Evolutionary conservation across 2,113 vertebrate genomes (phyloP).

Genomic region (Cynopterus brachyotis): DNA sequence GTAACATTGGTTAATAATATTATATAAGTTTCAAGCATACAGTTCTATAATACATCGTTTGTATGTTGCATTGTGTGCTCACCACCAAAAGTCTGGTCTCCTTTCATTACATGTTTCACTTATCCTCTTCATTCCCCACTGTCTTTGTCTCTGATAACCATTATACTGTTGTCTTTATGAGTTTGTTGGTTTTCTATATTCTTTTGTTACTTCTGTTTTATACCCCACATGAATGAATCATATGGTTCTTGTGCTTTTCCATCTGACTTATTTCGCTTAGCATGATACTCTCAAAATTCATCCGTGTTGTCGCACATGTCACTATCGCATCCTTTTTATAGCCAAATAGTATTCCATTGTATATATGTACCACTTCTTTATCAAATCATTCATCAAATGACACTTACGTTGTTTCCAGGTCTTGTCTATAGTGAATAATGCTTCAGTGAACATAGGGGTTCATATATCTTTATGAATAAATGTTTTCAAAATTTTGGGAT

Average conservation of each 20-base stretch:
- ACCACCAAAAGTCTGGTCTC: neutral
- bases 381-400: neutral
- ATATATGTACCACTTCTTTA: neutral
- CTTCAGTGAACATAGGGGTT: neutral
- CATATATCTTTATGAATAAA: neutral
- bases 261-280: neutral
- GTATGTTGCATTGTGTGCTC: neutral
- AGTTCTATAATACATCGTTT: neutral
- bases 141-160: no score
- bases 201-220: no score
- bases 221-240: no score
- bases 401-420: neutral
- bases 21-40: neutral
- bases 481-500: neutral
- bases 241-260: neutral
- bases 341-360: neutral
- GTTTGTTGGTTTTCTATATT: no score
- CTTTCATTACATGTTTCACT: neutral
- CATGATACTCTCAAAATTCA: neutral
- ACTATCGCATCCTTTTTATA: neutral
- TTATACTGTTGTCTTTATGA: no score
- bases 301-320: neutral
- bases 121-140: neutral
- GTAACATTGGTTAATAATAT: no score
- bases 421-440: neutral